Base-by-base conservation (phyloP, 2,888 invertebrate species). In the Nemotelus pantherinus region DNA sequence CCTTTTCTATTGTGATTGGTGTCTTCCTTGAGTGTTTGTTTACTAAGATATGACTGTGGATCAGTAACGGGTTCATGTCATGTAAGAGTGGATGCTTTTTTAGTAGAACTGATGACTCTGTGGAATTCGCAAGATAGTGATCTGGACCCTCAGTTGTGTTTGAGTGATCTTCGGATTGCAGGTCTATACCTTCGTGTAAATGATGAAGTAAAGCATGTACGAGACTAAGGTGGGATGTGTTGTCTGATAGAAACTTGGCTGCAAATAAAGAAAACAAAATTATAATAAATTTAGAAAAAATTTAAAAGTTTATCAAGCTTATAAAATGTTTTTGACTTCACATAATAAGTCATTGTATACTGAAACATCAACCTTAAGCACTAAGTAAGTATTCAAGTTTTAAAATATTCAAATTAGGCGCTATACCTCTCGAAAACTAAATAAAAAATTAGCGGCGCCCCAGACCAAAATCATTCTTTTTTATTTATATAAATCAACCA, bases 71-170 rank as follows among this genome's bases (percentile, higher is more conserved):
- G 3, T 2, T 6, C 1, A 10, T 45, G 47, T 45, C 25, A n/a
- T 45, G 4, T 10, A 53, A 41, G 3, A 48, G 47, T 25, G 25
- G 39, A 2, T 55, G 53, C 25, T 50, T 43, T n/a, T 39, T 3
- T 7, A 6, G 25, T 6, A 3, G 2, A 41, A 41, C 5, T 55
- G 70, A n/a, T 70, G 55, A 7, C 43, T 41, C 41, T 9, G 70
- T 43, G 3, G 67, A 67, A 67, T 45, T 67, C 3, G 43, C 43
- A 3, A 55, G 5, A 43, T 43, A 6, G 2, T n/a, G 10, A 70
- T 70, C 55, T 43, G 70, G 70, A 55, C 70, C 70, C 10, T 48
- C 41, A 10, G 70, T 70, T 41, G 70, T 43, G 50, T n/a, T 48
- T 6, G n/a, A 10, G 3, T 67, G n/a, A 50, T 1, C 7, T 3